These are phyloP conservation scores for Amiota mariae DNA, from an alignment of 2,888 invertebrate species.

Conservation along the genomic window DNA sequence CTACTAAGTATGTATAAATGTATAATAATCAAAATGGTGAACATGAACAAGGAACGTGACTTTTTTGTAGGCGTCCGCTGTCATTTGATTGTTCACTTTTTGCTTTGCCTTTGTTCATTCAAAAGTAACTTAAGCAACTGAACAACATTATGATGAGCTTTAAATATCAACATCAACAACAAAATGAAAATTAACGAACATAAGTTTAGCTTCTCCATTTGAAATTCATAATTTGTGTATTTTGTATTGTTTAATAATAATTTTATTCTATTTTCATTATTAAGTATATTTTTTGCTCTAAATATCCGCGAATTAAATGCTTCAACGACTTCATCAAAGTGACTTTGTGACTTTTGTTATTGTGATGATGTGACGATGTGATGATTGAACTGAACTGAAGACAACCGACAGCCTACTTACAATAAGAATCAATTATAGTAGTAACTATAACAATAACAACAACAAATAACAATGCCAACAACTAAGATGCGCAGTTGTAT, in stretches of 20 bases:
- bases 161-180: slow-evolving; percentile 11
- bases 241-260: slow-evolving; percentile 8
- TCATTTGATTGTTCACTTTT: neutral
- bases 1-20: no score
- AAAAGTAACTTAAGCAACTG: slow-evolving; percentile 11
- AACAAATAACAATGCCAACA: no score
- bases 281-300: slow-evolving; percentile 8
- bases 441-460: no score
- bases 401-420: no score
- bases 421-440: no score
- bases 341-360: slow-evolving; percentile 13
- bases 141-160: neutral
- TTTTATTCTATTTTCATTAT: slow-evolving; percentile 12
- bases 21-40: neutral
- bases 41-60: slow-evolving; percentile 26
- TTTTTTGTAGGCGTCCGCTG: slow-evolving; percentile 16
- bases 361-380: neutral
- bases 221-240: slow-evolving; percentile 16
- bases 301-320: neutral
- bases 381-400: no score
- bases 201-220: slow-evolving; percentile 4
- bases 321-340: slow-evolving; percentile 27
- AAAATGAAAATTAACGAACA: slow-evolving; percentile 6
- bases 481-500: neutral
- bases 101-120: no score